Conservation (phyloP, 1,140 invertebrate genomes). For the Aphidius ervi region DNA sequence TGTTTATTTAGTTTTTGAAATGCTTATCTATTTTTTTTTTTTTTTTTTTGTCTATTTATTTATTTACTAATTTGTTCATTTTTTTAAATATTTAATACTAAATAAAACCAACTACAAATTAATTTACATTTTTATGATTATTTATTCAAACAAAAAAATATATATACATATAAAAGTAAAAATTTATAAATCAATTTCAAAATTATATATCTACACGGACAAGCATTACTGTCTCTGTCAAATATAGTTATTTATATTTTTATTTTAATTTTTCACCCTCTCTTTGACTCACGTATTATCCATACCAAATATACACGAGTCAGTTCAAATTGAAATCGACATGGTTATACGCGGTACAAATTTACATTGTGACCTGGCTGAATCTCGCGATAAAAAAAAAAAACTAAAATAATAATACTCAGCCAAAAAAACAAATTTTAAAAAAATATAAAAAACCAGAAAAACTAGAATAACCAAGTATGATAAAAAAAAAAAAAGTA, state of each 20-base stretch:
- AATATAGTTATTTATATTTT: too few species aligned
- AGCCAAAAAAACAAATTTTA: background rate
- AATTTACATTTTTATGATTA: background rate
- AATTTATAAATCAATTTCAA: conserved; percentile 10
- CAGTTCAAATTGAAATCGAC: conserved; percentile 13
- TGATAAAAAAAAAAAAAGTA: background rate
- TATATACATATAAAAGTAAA: too few species aligned
- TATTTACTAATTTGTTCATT: background rate
- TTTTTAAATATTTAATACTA: too few species aligned
- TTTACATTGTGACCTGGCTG: conserved; percentile 13
- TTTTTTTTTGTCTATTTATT: too few species aligned
- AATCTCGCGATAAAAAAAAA: background rate
- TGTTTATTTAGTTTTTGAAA: too few species aligned
- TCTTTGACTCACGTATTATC: too few species aligned
- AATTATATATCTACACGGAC: conserved; percentile 12
- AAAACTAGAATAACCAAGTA: too few species aligned
- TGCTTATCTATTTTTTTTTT: too few species aligned
- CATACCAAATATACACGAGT: too few species aligned
- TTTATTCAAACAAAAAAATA: background rate
- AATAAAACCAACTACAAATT: too few species aligned
- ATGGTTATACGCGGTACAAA: conserved; percentile 11
- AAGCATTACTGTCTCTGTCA: conserved; percentile 15
- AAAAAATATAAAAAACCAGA: background rate
- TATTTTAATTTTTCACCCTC: too few species aligned
- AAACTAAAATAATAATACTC: background rate